phyloP scores from a whole-genome alignment of 2,113 vertebrate species.

The Oceanodroma tethys region DNA sequence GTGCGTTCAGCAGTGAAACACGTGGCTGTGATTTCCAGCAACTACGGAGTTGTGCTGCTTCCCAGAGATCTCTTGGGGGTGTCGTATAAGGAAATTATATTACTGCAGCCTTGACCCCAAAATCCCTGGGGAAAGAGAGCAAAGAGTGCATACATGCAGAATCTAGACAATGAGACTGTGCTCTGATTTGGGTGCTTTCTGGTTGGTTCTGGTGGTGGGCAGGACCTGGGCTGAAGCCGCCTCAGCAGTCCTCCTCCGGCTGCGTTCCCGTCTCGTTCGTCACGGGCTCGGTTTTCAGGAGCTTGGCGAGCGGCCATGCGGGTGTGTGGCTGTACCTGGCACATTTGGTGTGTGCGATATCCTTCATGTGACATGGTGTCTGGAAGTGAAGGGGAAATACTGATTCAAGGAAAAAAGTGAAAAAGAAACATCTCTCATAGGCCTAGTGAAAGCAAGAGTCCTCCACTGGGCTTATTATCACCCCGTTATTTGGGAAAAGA shows the following conservation, averaged over 20 bases:
- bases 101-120: not conserved
- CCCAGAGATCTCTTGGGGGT: not conserved
- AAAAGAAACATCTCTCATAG: not conserved
- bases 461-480: not conserved
- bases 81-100: not conserved
- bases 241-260: not conserved
- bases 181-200: not conserved
- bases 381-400: not conserved
- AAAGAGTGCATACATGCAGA: not conserved
- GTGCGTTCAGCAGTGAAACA: not conserved
- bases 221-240: not conserved
- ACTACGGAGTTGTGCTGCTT: not conserved
- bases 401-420: not conserved
- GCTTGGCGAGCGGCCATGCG: rapidly evolving
- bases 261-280: rapidly evolving
- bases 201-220: not conserved
- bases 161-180: not conserved
- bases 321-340: not conserved
- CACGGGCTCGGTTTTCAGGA: not conserved
- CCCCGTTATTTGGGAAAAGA: not conserved
- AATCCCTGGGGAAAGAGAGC: not conserved
- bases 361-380: not conserved
- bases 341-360: not conserved
- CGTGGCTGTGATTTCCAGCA: not conserved
- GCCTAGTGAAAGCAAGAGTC: not conserved